Conservation (phyloP, 2,888 invertebrate species). For the Chloromyia formosa region DNA sequence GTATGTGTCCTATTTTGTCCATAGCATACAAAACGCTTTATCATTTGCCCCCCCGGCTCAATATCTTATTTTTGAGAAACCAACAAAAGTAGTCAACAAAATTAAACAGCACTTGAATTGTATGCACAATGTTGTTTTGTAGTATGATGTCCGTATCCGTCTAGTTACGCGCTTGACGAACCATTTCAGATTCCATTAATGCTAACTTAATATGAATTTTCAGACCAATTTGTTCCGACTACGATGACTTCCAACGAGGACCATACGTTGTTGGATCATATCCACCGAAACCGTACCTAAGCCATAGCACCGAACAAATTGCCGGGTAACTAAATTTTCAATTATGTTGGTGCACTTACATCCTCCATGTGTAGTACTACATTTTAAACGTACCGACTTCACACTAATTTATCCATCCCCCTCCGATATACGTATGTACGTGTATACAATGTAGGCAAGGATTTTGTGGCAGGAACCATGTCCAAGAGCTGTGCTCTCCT, state of each 20-base stretch:
- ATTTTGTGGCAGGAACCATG: too few species aligned
- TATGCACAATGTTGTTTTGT: background rate
- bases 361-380: slow-evolving; percentile 17
- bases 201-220: slow-evolving; percentile 45
- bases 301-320: slow-evolving; percentile 62
- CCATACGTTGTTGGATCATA: slow-evolving; percentile 54
- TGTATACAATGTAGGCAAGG: too few species aligned
- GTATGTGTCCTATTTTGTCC: slow-evolving; percentile 61
- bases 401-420: too few species aligned
- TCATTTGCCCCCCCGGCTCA: background rate
- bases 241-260: slow-evolving; percentile 50
- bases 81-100: background rate
- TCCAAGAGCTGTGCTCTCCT: too few species aligned
- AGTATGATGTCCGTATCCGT: background rate
- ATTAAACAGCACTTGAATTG: slow-evolving; percentile 25
- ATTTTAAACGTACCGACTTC: background rate
- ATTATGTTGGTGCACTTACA: slow-evolving; percentile 41
- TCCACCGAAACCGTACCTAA: slow-evolving; percentile 56
- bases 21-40: background rate
- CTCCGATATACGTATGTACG: too few species aligned
- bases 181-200: slow-evolving; percentile 34
- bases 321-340: slow-evolving; percentile 53
- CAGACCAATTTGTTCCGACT: slow-evolving; percentile 51
- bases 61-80: background rate
- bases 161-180: background rate